Percentiles rank a stretch among this genome's conserved stretches.
Conservation (phyloP, 2,113 vertebrate species). For the Physeter macrocephalus region DNA sequence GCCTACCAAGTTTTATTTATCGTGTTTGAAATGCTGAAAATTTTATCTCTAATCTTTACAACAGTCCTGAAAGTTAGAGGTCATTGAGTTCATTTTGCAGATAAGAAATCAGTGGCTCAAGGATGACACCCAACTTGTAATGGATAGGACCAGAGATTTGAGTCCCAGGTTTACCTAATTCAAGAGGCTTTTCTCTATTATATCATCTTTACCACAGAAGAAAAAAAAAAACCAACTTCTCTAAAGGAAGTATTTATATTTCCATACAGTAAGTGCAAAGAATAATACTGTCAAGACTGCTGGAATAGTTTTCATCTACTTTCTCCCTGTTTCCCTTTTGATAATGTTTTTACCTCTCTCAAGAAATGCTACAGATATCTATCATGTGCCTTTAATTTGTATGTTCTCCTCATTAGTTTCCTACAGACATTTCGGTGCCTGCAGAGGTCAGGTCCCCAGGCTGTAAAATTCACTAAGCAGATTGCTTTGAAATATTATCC, state of each 20-base stretch:
- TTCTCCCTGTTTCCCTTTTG: neutral
- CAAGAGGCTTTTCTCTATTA: neutral
- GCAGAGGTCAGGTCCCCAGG: conserved; percentile 63
- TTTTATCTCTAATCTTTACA: neutral
- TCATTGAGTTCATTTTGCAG: neutral
- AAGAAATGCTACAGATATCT: conserved; percentile 21
- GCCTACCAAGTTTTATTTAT: neutral
- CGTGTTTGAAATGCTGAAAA: neutral
- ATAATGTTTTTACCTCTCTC: neutral
- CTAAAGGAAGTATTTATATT: neutral
- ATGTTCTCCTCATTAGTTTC: conserved; percentile 54
- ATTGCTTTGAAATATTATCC: conserved; percentile 67
- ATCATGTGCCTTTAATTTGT: conserved; percentile 46
- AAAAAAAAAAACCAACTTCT: neutral
- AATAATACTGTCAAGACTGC: neutral
- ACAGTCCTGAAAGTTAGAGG: neutral
- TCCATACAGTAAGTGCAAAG: neutral
- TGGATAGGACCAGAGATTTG: neutral
- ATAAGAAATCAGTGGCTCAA: neutral
- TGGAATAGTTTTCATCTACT: neutral
- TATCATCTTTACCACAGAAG: neutral
- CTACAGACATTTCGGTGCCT: conserved; percentile 54
- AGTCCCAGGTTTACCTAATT: neutral
- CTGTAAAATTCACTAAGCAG: conserved; percentile 62
- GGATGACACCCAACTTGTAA: neutral